Evolutionary conservation across 2,113 vertebrate species (phyloP).

Genomic region (Phalacrocorax pelagicus): DNA sequence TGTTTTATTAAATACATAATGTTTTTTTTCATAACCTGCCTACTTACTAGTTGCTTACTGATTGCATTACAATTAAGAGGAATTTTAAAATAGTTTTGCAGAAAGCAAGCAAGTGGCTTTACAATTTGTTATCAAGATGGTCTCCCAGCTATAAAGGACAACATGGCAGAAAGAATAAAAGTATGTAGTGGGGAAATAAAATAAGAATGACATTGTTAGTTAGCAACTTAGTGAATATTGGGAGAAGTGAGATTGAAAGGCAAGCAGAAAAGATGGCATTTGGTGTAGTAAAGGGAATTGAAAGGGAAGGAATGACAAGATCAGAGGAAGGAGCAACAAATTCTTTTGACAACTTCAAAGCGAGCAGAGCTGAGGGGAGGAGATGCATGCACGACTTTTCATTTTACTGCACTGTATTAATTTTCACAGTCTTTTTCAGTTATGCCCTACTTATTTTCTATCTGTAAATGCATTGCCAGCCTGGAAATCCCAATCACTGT

Average conservation of each 20-base stretch:
- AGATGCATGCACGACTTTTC: neutral
- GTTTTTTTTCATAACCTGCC: neutral
- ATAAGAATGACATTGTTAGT: neutral
- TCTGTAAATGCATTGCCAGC: neutral
- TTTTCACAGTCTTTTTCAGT: neutral
- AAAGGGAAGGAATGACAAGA: slow-evolving; percentile 17
- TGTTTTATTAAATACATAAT: neutral
- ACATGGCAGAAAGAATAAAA: neutral
- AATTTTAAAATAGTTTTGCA: neutral
- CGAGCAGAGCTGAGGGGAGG: neutral
- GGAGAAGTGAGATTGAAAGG: neutral
- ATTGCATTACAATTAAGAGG: neutral
- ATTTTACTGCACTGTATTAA: neutral
- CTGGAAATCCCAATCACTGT: neutral
- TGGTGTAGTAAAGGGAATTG: neutral
- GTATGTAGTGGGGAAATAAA: neutral
- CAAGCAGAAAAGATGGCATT: neutral
- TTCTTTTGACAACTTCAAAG: slow-evolving; percentile 51
- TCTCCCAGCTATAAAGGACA: neutral
- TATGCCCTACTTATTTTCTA: slow-evolving; percentile 43
- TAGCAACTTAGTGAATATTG: neutral
- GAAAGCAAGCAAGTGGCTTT: neutral
- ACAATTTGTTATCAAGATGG: neutral
- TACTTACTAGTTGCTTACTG: neutral
- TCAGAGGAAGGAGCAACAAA: slow-evolving; percentile 4